Evolutionary conservation across 2,888 invertebrate genomes (phyloP).

Genomic region (Chrysolina oricalcia): DNA sequence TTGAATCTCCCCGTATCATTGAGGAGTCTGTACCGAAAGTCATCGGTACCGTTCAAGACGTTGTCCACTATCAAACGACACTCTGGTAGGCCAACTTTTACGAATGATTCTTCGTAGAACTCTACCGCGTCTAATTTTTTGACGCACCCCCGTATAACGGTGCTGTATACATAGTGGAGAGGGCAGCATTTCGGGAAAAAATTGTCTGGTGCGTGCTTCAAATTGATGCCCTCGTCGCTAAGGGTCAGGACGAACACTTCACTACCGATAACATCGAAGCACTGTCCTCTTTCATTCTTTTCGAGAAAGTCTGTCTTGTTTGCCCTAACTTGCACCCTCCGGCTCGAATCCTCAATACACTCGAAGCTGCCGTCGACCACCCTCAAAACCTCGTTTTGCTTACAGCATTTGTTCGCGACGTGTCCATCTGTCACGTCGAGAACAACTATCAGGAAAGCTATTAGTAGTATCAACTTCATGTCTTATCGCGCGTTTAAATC

Average conservation of each 20-base stretch:
- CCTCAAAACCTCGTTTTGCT: slow-evolving; percentile 17
- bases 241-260: slow-evolving; percentile 34
- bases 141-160: slow-evolving; percentile 55
- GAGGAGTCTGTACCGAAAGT: slow-evolving; percentile 24
- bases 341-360: slow-evolving; percentile 36
- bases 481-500: slow-evolving; percentile 20
- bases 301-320: slow-evolving; percentile 33
- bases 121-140: slow-evolving; percentile 32
- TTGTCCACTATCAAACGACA: slow-evolving; percentile 60
- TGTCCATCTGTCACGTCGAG: slow-evolving; percentile 16
- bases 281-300: slow-evolving; percentile 22
- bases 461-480: slow-evolving; percentile 25
- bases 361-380: slow-evolving; percentile 11
- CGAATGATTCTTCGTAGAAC: slow-evolving; percentile 52
- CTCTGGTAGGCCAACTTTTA: slow-evolving; percentile 59
- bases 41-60: slow-evolving; percentile 22
- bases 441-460: slow-evolving; percentile 9
- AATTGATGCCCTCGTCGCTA: slow-evolving; percentile 12
- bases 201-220: neutral
- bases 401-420: slow-evolving; percentile 43
- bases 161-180: slow-evolving; percentile 55
- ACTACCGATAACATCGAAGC: slow-evolving; percentile 39
- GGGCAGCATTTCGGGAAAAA: slow-evolving; percentile 65
- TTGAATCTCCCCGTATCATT: neutral
- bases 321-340: slow-evolving; percentile 38